phyloP scores from a whole-genome alignment of 2,888 invertebrate genomes.

The Drosophila robusta region DNA sequence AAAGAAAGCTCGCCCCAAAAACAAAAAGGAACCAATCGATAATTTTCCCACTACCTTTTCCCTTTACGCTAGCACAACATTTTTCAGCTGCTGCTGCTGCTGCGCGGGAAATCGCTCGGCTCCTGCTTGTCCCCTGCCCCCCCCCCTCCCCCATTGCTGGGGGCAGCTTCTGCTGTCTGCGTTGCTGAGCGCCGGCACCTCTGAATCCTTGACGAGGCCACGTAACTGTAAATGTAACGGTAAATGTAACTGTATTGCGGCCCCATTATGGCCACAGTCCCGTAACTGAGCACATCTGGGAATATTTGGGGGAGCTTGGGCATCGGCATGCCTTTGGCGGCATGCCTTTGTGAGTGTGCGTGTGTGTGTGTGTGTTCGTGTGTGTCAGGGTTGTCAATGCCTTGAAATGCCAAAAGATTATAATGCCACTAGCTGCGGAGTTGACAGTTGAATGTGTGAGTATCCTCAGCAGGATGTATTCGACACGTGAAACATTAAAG shows the following conservation, averaged over 20 bases:
- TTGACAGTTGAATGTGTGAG: neutral
- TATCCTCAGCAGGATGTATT: too few species aligned
- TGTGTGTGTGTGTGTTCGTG: neutral
- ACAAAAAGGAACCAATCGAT: slow-evolving; percentile 65
- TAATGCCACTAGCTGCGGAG: neutral
- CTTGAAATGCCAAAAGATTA: neutral
- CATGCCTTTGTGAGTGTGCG: slow-evolving; percentile 6
- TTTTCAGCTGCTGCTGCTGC: slow-evolving; percentile 49
- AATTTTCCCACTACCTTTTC: slow-evolving; percentile 54
- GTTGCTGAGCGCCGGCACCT: slow-evolving; percentile 61
- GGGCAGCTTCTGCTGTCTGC: slow-evolving; percentile 18
- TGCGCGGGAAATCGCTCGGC: slow-evolving; percentile 45
- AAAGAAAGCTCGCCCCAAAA: slow-evolving; percentile 1
- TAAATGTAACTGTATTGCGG: slow-evolving; percentile 30
- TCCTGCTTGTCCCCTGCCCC: slow-evolving; percentile 1
- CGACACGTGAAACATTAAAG: too few species aligned
- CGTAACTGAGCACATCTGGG: slow-evolving; percentile 1
- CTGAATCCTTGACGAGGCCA: slow-evolving; percentile 58
- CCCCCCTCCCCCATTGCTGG: neutral
- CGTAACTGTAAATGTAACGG: slow-evolving; percentile 54
- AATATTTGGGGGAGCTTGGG: neutral
- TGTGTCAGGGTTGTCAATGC: slow-evolving; percentile 24
- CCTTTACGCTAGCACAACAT: slow-evolving; percentile 58
- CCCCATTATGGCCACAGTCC: neutral
- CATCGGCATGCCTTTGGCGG: slow-evolving; percentile 1